phyloP scores from a whole-genome alignment of 1,140 invertebrate species.

The Ridgeia piscesae region DNA sequence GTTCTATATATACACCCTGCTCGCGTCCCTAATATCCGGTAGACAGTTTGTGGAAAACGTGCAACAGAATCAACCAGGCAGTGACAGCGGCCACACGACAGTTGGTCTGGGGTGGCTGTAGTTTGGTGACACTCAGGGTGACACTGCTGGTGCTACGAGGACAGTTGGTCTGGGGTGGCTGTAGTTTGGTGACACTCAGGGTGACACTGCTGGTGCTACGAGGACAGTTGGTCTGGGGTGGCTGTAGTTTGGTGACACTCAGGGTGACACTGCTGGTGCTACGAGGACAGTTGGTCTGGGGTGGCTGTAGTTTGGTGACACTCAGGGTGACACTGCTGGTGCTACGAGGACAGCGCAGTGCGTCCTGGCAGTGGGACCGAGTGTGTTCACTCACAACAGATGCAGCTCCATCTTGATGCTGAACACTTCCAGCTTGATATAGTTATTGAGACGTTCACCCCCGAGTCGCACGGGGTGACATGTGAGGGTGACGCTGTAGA shows the following conservation, averaged over 20 bases:
- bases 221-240: too few relatives aligned
- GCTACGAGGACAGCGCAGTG: not conserved
- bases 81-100: too few relatives aligned
- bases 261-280: not conserved
- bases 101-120: too few relatives aligned
- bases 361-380: not conserved
- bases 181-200: too few relatives aligned
- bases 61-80: not conserved
- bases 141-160: too few relatives aligned
- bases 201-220: too few relatives aligned
- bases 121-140: too few relatives aligned
- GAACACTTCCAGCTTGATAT: not conserved
- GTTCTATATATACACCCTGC: constrained; percentile 11
- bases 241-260: too few relatives aligned
- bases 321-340: too few relatives aligned
- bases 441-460: not conserved
- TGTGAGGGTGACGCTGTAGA: constrained; percentile 3
- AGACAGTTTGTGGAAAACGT: not conserved
- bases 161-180: too few relatives aligned
- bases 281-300: too few relatives aligned
- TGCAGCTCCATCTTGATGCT: constrained; percentile 12
- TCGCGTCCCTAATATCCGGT: not conserved
- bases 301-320: too few relatives aligned
- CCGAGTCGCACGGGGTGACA: constrained; percentile 2
- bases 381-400: constrained; percentile 7